Evolutionary conservation across 2,888 invertebrate species (phyloP).

Genomic region (Periphyllus acericola): DNA sequence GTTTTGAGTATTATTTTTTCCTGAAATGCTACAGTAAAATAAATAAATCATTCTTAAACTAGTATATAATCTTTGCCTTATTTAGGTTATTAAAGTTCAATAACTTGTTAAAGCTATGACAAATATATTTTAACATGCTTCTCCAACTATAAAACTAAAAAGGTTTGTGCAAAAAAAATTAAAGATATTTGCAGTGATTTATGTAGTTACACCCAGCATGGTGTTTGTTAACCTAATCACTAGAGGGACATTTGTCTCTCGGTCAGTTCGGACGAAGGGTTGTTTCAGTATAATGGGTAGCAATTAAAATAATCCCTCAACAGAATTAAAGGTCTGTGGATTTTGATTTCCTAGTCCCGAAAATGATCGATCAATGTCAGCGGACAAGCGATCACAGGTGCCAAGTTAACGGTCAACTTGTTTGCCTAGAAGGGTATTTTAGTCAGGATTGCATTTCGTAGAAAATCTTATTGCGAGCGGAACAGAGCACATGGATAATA

Average conservation of each 20-base stretch:
- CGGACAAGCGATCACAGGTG: constrained; percentile 34
- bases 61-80: too few species aligned
- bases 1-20: too few species aligned
- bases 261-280: not conserved
- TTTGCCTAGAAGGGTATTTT: constrained; percentile 20
- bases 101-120: not conserved
- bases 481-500: not conserved
- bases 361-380: constrained; percentile 41
- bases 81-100: not conserved
- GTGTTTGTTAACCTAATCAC: not conserved
- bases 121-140: not conserved
- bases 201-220: not conserved
- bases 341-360: constrained; percentile 26
- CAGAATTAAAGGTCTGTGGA: constrained; percentile 1
- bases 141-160: not conserved
- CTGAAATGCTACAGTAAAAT: too few species aligned
- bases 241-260: not conserved
- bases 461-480: not conserved
- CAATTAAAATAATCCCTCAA: constrained; percentile 34
- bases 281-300: not conserved
- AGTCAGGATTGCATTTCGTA: not conserved
- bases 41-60: too few species aligned
- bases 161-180: not conserved
- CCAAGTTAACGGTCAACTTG: constrained; percentile 9
- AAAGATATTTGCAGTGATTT: not conserved